phyloP scores from a whole-genome alignment of 2,113 vertebrate genomes.

The Labrus mixtus region DNA sequence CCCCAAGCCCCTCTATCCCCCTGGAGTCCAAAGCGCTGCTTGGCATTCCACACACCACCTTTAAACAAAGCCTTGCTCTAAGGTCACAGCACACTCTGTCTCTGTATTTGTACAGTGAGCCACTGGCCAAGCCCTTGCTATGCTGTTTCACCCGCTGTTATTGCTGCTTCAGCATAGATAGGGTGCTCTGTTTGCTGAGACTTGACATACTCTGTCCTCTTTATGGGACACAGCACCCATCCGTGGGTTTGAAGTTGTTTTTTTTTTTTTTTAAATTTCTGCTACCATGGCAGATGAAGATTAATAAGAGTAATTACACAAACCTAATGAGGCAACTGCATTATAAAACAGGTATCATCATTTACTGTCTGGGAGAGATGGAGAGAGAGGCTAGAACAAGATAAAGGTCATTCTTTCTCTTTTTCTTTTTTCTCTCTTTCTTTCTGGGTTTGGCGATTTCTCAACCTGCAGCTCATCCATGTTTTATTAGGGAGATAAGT shows the following conservation, averaged over 20 bases:
- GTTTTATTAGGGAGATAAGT: constrained; percentile 58
- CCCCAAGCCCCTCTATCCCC: constrained; percentile 55
- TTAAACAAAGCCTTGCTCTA: constrained; percentile 77
- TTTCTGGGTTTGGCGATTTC: constrained; percentile 37
- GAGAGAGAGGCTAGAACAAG: background rate
- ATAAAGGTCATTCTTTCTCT: constrained; percentile 22
- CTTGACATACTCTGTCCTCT: constrained; percentile 38
- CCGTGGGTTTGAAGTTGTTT: constrained; percentile 4
- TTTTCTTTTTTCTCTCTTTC: constrained; percentile 1
- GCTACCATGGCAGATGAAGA: constrained; percentile 44
- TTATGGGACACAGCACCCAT: constrained; percentile 28
- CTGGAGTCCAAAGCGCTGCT: constrained; percentile 61
- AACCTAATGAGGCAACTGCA: constrained; percentile 34
- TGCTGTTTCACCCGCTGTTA: constrained; percentile 60
- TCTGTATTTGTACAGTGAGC: constrained; percentile 75
- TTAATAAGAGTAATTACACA: constrained; percentile 64
- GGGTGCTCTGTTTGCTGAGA: constrained; percentile 47
- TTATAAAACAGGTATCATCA: constrained; percentile 48
- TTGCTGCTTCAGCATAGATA: constrained; percentile 63
- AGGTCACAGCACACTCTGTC: constrained; percentile 61
- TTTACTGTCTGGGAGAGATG: constrained; percentile 26
- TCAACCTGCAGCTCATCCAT: constrained; percentile 52
- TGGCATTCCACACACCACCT: constrained; percentile 77
- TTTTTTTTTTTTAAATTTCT: constrained; percentile 39
- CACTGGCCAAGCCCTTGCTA: constrained; percentile 38